Base-by-base conservation (phyloP, 2,888 invertebrate species). In the Ophion slaviceki region DNA sequence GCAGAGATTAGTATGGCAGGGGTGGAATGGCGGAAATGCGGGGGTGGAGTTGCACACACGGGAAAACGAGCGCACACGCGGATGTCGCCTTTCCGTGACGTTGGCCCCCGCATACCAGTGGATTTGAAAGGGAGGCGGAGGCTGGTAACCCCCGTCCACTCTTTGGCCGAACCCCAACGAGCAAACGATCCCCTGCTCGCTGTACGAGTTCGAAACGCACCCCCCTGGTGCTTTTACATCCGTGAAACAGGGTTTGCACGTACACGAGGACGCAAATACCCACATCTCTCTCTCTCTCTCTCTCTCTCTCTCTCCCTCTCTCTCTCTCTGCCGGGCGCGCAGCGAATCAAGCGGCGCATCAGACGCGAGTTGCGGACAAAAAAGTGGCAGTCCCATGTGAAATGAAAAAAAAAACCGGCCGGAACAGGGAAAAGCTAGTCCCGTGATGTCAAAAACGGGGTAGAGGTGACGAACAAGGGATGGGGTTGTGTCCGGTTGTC, bases 1-100 rank as follows among this genome's bases (percentile, higher is more conserved):
- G 87, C 89, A 89, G 90, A 90, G 90, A 90, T 90, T 90, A 90
- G 88, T 90, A 87, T 77, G 80, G 86, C 80, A 66, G 20, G 53
- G 53, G 67, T 78, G 84, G 72, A 66, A 62, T 82, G 80, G 59
- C 28, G 61, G 3, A 47, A 32, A 4, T 32, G 32, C 32, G 32
- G 4, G 32, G 40, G 57, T n/a, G n/a, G 14, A 59, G 59, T 45
- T 11, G 8, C 14, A 62, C 74, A 47, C 14, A 57, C n/a, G 53
- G 53, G 14, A 53, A 11, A 17, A 68, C 45, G 20, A 45, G 45
- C 2, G 28, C 66, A 64, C 66, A 36, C 32, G 40, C 53, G 45
- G 11, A 45, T 66, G 36, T 20, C 53, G 40, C 59, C 70, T 80
- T 83, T 53, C 53, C 53, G 53, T 53, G 53, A 53, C 53, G 53